These are phyloP conservation scores for Eristalis tenax DNA, from an alignment of 2,888 invertebrate species.

Conservation along the genomic window DNA sequence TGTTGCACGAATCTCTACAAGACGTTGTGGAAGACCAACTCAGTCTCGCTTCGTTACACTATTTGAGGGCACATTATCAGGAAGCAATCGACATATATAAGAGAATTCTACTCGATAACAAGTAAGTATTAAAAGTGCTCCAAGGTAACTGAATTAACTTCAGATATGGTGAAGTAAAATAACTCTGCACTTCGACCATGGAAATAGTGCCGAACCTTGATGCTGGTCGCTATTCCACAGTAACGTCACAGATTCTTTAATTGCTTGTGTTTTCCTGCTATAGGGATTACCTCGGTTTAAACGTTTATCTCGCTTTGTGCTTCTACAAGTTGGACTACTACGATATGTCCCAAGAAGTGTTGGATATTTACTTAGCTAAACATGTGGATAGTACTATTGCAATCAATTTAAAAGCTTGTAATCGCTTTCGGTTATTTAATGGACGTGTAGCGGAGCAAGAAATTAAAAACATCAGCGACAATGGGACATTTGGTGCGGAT, in stretches of 20 bases:
- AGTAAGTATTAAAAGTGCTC: conserved; percentile 82
- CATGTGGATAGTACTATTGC: conserved; percentile 97
- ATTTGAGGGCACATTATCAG: conserved; percentile 97
- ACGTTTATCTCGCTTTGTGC: conserved; percentile 98
- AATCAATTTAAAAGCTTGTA: conserved; percentile 93
- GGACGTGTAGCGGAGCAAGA: conserved; percentile 97
- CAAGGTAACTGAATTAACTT: background rate
- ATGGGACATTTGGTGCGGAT: conserved; percentile 92
- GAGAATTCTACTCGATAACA: conserved; percentile 93
- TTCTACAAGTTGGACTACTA: conserved; percentile 99
- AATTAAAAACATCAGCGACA: conserved; percentile 90
- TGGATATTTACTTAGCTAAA: conserved; percentile 94
- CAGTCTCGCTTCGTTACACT: conserved; percentile 97
- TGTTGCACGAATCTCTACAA: conserved; percentile 91
- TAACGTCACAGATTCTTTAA: no score
- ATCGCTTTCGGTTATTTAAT: conserved; percentile 91
- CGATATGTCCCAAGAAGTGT: conserved; percentile 98
- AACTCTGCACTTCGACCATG: no score
- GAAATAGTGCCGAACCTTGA: no score
- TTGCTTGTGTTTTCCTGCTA: background rate
- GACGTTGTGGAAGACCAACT: conserved; percentile 97
- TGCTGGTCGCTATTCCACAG: no score
- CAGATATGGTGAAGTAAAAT: background rate
- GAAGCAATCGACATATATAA: conserved; percentile 99
- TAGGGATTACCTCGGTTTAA: conserved; percentile 94